These are phyloP conservation scores for Gastracanthus pulcherrimus DNA, from an alignment of 2,888 invertebrate genomes.

Conservation along the genomic window DNA sequence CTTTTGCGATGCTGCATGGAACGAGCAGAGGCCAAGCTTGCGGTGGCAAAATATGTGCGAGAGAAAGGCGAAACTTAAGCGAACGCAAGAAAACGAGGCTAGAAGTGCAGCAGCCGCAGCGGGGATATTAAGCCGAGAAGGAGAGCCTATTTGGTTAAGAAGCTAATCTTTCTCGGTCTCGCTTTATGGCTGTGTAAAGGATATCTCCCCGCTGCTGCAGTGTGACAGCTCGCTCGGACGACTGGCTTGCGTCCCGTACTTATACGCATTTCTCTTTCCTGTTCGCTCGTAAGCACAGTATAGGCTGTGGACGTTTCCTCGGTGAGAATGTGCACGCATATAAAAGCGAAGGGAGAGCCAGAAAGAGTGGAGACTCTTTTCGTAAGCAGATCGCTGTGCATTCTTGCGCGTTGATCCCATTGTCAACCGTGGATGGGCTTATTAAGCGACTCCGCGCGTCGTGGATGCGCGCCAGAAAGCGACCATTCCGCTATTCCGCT, in stretches of 20 bases:
- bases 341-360: neutral
- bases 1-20: neutral
- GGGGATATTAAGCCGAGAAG: constrained; percentile 41
- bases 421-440: constrained; percentile 63
- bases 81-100: constrained; percentile 34
- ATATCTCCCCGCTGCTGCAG: neutral
- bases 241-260: neutral
- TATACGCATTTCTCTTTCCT: constrained; percentile 15
- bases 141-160: constrained; percentile 71
- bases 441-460: constrained; percentile 55
- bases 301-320: neutral
- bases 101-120: neutral
- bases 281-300: neutral
- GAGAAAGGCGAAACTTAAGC: too few species aligned
- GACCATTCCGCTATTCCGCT: too few species aligned
- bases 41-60: too few species aligned
- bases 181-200: constrained; percentile 17
- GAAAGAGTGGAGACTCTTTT: constrained; percentile 37
- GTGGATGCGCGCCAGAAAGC: constrained; percentile 26
- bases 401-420: constrained; percentile 69
- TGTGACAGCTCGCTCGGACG: neutral
- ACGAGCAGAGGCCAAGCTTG: too few species aligned
- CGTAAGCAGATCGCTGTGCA: constrained; percentile 71
- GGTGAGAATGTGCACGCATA: neutral
- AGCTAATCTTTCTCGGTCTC: constrained; percentile 66